A percentile compares a stretch with the other conserved stretches of the same genome.
Evolutionary conservation across 1,140 invertebrate genomes (phyloP).

Genomic region (Condylostylus longicornis): DNA sequence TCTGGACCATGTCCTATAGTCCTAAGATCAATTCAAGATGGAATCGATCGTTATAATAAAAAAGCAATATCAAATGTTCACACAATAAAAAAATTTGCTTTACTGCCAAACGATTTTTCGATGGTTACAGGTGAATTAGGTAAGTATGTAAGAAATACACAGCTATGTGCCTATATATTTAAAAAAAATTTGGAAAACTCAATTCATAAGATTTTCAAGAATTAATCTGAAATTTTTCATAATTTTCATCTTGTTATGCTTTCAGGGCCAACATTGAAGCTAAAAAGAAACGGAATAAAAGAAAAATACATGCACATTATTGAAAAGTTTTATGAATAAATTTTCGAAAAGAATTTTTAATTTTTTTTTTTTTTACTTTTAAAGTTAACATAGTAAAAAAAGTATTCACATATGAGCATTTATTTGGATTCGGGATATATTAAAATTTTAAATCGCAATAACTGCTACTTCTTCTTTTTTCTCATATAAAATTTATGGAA

Average conservation of each 20-base stretch:
- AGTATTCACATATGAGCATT: too few species aligned
- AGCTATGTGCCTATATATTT: too few species aligned
- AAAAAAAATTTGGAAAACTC: too few species aligned
- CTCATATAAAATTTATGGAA: too few species aligned
- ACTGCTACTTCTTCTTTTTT: too few species aligned
- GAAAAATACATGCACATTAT: slow-evolving; percentile 52
- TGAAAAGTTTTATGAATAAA: slow-evolving; percentile 39
- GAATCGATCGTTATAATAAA: slow-evolving; percentile 59
- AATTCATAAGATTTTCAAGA: background rate
- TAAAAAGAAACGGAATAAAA: slow-evolving; percentile 52
- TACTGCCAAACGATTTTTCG: slow-evolving; percentile 76
- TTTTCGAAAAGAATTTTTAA: too few species aligned
- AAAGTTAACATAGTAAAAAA: too few species aligned
- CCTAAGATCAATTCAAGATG: slow-evolving; percentile 53
- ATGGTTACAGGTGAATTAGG: slow-evolving; percentile 74
- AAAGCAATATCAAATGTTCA: slow-evolving; percentile 73
- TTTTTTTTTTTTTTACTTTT: too few species aligned
- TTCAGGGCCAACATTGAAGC: slow-evolving; percentile 78
- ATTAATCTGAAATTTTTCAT: background rate
- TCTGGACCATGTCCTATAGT: slow-evolving; percentile 40
- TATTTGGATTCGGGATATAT: too few species aligned
- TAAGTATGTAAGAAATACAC: slow-evolving; percentile 1
- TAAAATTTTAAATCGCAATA: too few species aligned
- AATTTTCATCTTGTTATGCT: background rate
- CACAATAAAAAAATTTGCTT: slow-evolving; percentile 72